Base-by-base conservation (phyloP, 37 sponge, comb jelly and placozoan genomes). In the Beroe ovata region DNA sequence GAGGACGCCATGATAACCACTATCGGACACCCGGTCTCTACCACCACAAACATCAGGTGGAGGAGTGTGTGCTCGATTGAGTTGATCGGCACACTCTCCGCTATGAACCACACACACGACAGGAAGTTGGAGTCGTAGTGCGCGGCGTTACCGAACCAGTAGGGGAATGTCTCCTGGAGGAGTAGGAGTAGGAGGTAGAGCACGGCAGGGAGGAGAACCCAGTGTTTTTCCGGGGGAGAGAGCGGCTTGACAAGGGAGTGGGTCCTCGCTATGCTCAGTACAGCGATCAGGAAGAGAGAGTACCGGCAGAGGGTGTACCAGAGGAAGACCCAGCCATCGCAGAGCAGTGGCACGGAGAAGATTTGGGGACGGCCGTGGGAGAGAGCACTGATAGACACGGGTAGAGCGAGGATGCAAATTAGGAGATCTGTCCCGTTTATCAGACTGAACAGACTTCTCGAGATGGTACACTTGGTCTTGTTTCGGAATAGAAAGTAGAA, bases 211-310 rank as follows among this genome's bases (percentile, higher is more conserved):
- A 32, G 18, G 2, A 30, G 32, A 6, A 29, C 25, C 36, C 36
- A 33, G 69, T 26, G 16, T 37, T 66, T 66, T 37, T 66, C 32
- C 30, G 25, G 69, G 36, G 36, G 69, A 8, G 2, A 33, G 69
- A 66, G 69, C 29, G 69, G 69, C 32, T 1, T 14, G 69, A 66
- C 18, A 18, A 66, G 69, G 69, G 69, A 66, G 69, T 33, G 33
- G 16, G 69, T 66, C 35, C 69, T 34, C 36, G 69, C 69, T 18
- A 66, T 30, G 30, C 69, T 66, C 69, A 66, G 30, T 37, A 66
- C 69, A 6, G 69, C 69, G 33, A 66, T 66, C 69, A 66, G 69
- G 69, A 66, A 66, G 69, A 66, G 69, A 16, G 69, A 66, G 69
- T 32, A 66, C 69, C 69, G 33, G 69, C 32, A 66, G 18, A 66